phyloP scores from a whole-genome alignment of 2,113 vertebrate species.

The Sarotherodon lohbergeri region DNA sequence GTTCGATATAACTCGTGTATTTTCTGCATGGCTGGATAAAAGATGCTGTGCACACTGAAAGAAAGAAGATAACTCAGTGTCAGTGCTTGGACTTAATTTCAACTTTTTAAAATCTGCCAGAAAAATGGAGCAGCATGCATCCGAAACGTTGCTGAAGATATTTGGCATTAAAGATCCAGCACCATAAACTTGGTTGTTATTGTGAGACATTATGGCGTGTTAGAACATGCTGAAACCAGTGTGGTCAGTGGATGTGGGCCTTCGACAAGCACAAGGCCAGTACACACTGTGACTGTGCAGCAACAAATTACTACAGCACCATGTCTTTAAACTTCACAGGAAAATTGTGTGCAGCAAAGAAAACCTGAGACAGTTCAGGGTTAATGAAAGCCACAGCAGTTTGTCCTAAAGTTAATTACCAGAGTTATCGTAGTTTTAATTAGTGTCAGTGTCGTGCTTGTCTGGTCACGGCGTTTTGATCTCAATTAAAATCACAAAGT shows the following conservation, averaged over 20 bases:
- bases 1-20: neutral
- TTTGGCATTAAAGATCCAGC: neutral
- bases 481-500: neutral
- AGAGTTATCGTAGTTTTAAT: neutral
- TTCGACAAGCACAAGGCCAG: rapidly evolving
- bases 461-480: neutral
- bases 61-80: rapidly evolving
- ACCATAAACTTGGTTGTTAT: neutral
- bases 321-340: neutral
- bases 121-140: rapidly evolving
- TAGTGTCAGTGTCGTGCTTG: neutral
- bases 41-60: neutral
- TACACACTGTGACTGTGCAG: neutral
- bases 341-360: neutral
- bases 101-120: neutral
- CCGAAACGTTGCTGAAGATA: neutral
- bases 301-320: neutral
- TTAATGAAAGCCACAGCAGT: neutral
- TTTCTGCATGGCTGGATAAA: neutral
- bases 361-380: neutral
- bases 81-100: neutral
- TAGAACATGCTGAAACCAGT: neutral
- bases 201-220: neutral
- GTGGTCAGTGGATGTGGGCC: neutral
- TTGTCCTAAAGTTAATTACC: neutral